Evolutionary conservation across 2,113 vertebrate genomes (phyloP).

Genomic region (Tetrao urogallus): DNA sequence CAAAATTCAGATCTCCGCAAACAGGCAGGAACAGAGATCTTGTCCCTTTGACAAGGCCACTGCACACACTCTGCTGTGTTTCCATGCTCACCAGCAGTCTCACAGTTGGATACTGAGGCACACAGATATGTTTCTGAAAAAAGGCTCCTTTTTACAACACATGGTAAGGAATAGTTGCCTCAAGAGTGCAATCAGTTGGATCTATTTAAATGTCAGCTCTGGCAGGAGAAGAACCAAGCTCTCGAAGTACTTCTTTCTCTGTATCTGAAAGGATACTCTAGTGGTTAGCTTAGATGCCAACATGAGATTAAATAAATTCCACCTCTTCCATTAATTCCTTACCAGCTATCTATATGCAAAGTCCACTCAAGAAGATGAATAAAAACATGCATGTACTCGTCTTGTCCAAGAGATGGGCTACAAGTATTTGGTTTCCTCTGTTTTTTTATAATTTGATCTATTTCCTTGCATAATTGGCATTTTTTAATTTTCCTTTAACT

Average conservation of each 20-base stretch:
- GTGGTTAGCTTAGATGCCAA: neutral
- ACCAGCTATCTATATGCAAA: neutral
- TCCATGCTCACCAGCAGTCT: neutral
- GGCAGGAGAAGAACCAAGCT: neutral
- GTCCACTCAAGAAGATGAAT: neutral
- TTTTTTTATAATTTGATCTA: neutral
- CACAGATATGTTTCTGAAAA: neutral
- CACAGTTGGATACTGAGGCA: neutral
- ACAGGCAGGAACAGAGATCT: neutral
- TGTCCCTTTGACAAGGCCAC: neutral
- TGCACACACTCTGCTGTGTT: too few relatives aligned
- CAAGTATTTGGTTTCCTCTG: neutral
- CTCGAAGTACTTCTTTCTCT: neutral
- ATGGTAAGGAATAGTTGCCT: neutral
- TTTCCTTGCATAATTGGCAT: neutral
- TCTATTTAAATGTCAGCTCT: neutral
- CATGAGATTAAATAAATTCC: neutral
- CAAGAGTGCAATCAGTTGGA: neutral
- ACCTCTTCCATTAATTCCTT: neutral
- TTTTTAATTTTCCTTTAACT: neutral
- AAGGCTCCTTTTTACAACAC: neutral
- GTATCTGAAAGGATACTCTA: neutral
- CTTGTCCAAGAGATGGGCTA: neutral
- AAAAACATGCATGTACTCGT: neutral
- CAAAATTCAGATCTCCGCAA: neutral